Evolutionary conservation across 2,113 vertebrate genomes (phyloP).

Genomic region (Cricetomys ansorgei): DNA sequence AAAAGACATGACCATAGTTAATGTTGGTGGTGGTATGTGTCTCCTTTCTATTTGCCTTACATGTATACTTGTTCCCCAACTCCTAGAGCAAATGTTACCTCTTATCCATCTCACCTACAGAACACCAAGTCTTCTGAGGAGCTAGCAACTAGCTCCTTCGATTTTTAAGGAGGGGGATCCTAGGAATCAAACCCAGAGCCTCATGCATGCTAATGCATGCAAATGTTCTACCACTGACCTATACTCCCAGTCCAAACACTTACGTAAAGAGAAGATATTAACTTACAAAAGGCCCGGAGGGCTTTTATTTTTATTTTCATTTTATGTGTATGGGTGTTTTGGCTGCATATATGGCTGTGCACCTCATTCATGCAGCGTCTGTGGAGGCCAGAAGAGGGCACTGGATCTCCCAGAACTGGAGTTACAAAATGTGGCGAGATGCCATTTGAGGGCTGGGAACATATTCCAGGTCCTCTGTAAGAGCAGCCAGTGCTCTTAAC

Average conservation of each 20-base stretch:
- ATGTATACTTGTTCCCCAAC: background rate
- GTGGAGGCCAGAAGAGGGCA: background rate
- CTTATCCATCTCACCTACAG: background rate
- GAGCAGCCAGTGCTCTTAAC: background rate
- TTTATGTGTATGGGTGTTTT: background rate
- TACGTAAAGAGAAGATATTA: background rate
- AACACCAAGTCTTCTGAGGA: background rate
- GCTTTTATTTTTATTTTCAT: background rate
- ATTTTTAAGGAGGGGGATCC: background rate
- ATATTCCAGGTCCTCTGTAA: background rate
- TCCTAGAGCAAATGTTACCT: background rate
- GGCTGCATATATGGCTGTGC: background rate
- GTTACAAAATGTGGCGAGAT: background rate
- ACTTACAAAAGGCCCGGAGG: background rate
- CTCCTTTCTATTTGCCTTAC: background rate
- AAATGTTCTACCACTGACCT: background rate
- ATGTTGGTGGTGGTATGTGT: too few relatives aligned
- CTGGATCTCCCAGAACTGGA: background rate
- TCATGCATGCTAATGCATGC: background rate
- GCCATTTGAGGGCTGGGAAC: background rate
- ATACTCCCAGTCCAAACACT: background rate
- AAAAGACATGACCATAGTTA: background rate
- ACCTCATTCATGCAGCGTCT: background rate
- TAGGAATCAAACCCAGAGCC: background rate
- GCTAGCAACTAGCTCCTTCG: conserved; percentile 7